phyloP scores from a whole-genome alignment of 2,888 invertebrate genomes.

The Parascotia fuliginaria region DNA sequence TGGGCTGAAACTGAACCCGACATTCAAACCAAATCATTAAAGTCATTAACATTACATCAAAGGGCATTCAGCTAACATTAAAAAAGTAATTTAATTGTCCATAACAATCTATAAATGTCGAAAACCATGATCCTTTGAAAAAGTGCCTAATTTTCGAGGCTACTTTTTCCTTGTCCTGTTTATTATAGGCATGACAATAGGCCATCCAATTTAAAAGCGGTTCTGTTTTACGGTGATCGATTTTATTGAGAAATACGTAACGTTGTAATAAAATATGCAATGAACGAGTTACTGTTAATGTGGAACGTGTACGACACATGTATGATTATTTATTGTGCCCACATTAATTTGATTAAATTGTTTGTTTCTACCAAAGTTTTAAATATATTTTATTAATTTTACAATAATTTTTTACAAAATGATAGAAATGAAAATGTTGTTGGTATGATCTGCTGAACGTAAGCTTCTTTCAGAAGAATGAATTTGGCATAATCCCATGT shows the following conservation, averaged over 20 bases:
- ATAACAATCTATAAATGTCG: background rate
- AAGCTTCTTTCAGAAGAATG: no score
- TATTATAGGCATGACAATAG: slow-evolving; percentile 10
- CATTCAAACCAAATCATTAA: background rate
- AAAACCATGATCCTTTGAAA: background rate
- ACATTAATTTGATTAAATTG: background rate
- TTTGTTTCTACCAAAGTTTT: no score
- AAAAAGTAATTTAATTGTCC: background rate
- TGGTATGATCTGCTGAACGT: no score
- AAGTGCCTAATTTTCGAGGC: slow-evolving; percentile 4
- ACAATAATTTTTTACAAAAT: no score
- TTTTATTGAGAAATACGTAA: slow-evolving; percentile 60
- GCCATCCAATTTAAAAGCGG: slow-evolving; percentile 39
- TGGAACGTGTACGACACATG: slow-evolving; percentile 35
- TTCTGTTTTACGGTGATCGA: slow-evolving; percentile 53
- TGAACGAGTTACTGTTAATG: slow-evolving; percentile 55
- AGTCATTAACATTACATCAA: background rate
- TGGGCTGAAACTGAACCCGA: background rate
- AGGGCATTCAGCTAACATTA: background rate
- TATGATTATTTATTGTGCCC: slow-evolving; percentile 13
- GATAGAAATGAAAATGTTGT: no score
- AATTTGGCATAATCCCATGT: no score
- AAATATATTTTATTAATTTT: no score
- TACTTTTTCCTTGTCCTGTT: slow-evolving; percentile 28
- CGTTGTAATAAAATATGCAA: slow-evolving; percentile 66